phyloP scores from a whole-genome alignment of 2,888 invertebrate species.

The Psylliodes chrysocephalus region DNA sequence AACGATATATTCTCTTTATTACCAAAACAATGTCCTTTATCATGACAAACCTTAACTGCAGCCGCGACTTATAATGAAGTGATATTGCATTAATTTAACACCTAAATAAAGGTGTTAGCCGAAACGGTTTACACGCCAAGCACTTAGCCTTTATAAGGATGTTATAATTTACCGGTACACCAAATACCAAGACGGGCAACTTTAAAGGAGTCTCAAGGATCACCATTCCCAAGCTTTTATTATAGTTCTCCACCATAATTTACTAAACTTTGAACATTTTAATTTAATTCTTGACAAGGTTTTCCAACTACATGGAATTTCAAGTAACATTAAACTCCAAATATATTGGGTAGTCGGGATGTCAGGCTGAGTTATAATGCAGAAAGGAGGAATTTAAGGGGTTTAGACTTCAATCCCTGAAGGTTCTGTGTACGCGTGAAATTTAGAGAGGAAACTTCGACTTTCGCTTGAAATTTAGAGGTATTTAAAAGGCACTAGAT shows the following conservation, averaged over 20 bases:
- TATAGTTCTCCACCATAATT: constrained; percentile 42
- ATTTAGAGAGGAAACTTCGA: constrained; percentile 26
- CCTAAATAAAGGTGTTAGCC: constrained; percentile 27
- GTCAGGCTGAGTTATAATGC: constrained; percentile 28
- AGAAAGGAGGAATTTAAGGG: constrained; percentile 29
- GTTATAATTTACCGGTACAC: constrained; percentile 40
- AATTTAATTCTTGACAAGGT: constrained; percentile 47
- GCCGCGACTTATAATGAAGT: constrained; percentile 8
- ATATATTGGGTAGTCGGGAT: constrained; percentile 39
- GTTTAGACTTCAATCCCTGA: constrained; percentile 31
- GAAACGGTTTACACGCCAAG: not conserved
- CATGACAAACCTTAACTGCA: not conserved
- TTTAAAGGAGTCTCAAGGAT: constrained; percentile 35
- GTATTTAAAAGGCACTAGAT: constrained; percentile 18
- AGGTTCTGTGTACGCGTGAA: constrained; percentile 29
- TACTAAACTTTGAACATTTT: constrained; percentile 45
- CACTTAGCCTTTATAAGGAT: constrained; percentile 28
- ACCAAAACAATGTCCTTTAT: no score
- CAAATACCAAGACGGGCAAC: constrained; percentile 32
- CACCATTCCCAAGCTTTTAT: constrained; percentile 41
- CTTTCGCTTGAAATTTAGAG: constrained; percentile 11
- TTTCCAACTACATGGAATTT: constrained; percentile 41
- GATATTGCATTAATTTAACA: constrained; percentile 18
- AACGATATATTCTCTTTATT: no score
- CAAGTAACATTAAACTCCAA: constrained; percentile 43